A percentile compares a stretch with the other conserved stretches of the same genome.
Conservation (phyloP, 2,888 invertebrate genomes). For the Agonum fuliginosum region DNA sequence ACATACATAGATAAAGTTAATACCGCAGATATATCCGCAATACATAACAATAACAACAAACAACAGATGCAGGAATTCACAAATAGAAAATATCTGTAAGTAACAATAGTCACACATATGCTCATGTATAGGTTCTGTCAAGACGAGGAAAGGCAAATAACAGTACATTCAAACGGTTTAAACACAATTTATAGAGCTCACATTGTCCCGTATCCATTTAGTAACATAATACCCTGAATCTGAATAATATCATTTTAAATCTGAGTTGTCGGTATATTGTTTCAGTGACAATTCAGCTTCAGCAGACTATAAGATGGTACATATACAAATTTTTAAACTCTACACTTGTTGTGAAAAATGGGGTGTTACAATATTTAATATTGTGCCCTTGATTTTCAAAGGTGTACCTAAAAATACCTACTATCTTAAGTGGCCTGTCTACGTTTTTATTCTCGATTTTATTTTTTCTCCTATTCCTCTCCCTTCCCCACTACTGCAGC, state of each 20-base stretch:
- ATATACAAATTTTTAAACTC: too few relatives aligned
- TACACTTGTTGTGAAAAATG: too few relatives aligned
- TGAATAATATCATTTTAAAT: too few relatives aligned
- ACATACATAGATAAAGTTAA: conserved; percentile 3
- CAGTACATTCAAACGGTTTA: conserved; percentile 49
- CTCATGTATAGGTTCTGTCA: conserved; percentile 12
- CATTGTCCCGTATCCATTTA: not conserved
- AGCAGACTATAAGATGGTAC: too few relatives aligned
- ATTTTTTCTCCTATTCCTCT: too few relatives aligned
- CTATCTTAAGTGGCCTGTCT: too few relatives aligned
- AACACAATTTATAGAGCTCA: conserved; percentile 32
- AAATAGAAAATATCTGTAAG: not conserved
- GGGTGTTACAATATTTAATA: too few relatives aligned
- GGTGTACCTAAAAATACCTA: too few relatives aligned
- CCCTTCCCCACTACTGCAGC: too few relatives aligned
- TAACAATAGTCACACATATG: conserved; percentile 34
- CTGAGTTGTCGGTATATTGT: not conserved
- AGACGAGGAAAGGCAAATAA: conserved; percentile 35
- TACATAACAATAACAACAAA: not conserved
- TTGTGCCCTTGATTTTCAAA: too few relatives aligned
- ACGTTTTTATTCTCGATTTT: too few relatives aligned
- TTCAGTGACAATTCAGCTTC: conserved; percentile 2
- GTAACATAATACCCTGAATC: conserved; percentile 12
- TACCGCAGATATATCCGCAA: not conserved
- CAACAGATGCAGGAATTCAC: conserved; percentile 5